These are phyloP conservation scores for Rhogogaster chlorosoma DNA, from an alignment of 2,888 invertebrate genomes.

Conservation along the genomic window DNA sequence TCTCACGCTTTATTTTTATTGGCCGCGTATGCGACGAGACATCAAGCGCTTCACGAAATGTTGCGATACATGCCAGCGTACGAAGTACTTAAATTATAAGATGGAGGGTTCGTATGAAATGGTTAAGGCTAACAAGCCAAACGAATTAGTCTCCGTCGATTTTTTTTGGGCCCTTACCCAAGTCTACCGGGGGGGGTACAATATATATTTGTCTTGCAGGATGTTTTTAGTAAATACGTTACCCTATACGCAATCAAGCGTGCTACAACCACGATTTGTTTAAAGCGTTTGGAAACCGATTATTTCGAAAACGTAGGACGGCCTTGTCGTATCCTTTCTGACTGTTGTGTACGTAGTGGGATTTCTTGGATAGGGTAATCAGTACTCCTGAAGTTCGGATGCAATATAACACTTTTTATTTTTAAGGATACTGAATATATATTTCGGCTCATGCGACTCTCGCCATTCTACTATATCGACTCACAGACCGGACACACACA, in stretches of 20 bases:
- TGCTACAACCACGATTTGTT: slow-evolving; percentile 40
- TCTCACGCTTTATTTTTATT: slow-evolving; percentile 56
- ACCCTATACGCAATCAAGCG: slow-evolving; percentile 51
- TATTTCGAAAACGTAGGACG: too few species aligned
- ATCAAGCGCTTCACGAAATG: slow-evolving; percentile 43
- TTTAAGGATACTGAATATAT: too few species aligned
- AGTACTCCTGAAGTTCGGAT: too few species aligned
- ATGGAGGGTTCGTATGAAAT: slow-evolving; percentile 49
- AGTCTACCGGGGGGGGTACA: slow-evolving; percentile 51
- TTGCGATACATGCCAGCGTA: slow-evolving; percentile 55
- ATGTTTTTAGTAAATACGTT: slow-evolving; percentile 52
- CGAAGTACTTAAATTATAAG: slow-evolving; percentile 35
- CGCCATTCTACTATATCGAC: too few species aligned
- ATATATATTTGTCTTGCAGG: slow-evolving; percentile 53
- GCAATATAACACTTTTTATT: too few species aligned
- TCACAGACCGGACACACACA: too few species aligned
- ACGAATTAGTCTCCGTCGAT: slow-evolving; percentile 52
- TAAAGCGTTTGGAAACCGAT: neutral
- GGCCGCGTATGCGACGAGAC: slow-evolving; percentile 53
- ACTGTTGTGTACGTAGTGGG: too few species aligned
- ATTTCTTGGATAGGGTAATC: too few species aligned
- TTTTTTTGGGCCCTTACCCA: slow-evolving; percentile 55
- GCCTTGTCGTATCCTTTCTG: too few species aligned
- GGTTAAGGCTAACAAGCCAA: slow-evolving; percentile 33
- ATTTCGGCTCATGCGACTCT: too few species aligned